Percentiles rank a stretch among this genome's conserved stretches.
Conservation (phyloP, 2,797 vertebrate species). For the Crax fasciolata region DNA sequence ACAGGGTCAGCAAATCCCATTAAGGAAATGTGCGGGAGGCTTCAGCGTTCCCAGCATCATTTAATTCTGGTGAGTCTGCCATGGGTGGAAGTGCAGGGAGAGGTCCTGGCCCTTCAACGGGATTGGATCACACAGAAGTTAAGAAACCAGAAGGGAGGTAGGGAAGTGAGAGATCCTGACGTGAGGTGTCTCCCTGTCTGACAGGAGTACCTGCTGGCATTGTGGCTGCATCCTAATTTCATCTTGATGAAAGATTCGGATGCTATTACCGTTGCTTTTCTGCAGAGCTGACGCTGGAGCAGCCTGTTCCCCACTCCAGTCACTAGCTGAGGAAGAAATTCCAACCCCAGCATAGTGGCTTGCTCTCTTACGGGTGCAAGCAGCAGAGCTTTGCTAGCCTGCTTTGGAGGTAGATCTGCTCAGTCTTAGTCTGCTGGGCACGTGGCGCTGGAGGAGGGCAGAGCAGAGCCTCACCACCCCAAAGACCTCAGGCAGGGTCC, state of each 20-base stretch:
- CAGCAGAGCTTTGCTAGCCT: neutral
- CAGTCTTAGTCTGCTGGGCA: neutral
- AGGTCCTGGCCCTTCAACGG: neutral
- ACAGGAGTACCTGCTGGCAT: neutral
- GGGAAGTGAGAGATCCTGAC: accelerated
- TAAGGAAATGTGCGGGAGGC: neutral
- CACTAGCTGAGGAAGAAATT: neutral
- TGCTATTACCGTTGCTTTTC: neutral
- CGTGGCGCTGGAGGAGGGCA: neutral
- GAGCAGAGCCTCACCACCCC: neutral
- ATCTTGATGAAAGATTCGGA: accelerated
- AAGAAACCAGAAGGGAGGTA: neutral
- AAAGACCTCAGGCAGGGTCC: neutral
- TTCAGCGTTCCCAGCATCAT: neutral
- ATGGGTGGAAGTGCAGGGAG: neutral
- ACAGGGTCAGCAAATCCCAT: neutral
- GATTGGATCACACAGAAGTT: neutral
- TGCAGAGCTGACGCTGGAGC: neutral
- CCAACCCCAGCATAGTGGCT: accelerated
- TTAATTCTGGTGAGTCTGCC: neutral
- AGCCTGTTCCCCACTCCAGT: neutral
- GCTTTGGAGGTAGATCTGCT: neutral
- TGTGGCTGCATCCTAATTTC: neutral
- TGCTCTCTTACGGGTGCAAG: neutral
- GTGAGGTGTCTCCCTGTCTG: neutral